Base-by-base conservation (phyloP, 1,140 invertebrate genomes). In the Schmidtea mediterranea region DNA sequence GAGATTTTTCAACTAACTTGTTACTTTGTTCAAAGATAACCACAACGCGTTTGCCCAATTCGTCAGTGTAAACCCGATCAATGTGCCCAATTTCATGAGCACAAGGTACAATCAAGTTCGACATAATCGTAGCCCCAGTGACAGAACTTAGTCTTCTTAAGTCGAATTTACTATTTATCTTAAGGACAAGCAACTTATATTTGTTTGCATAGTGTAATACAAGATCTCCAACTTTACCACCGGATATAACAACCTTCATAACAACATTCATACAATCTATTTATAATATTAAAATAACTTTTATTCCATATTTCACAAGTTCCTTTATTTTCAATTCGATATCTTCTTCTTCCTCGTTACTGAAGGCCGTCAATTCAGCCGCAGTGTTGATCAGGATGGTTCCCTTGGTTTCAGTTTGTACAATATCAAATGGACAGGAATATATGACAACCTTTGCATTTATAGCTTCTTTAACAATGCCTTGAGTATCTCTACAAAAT, bases 181-280 rank as follows among this genome's bases (percentile, higher is more conserved):
- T 74, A n/a, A 98, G 82, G 48, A 79, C 84, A 84, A 98, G 90
- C n/a, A 98, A 62, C 43, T 77, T 74, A 62, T 87, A 95, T 67
- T 97, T 95, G 66, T 98, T 94, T 41, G 92, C 70, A 62, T 79
- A 98, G 68, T 98, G 92, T 21, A 92, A 65, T 40, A 86, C 83
- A 75, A 98, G 79, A 58, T 95, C 90, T 1, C 90, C 90, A 62
- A 95, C 83, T 68, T 97, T 98, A 43, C 83, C 89, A 46, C 87
- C 90, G 48, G 84, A 76, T 12, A 97, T 89, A 49, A 98, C 71
- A 8, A 97, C 83, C n/a, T n/a, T n/a, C n/a, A n/a, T n/a, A n/a
- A n/a, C n/a, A n/a, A n/a, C n/a, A n/a, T n/a, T n/a, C n/a, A n/a
- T n/a, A n/a, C n/a, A n/a, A n/a, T n/a, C n/a, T n/a, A n/a, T n/a